Conservation (phyloP, 2,888 invertebrate species). For the Spisula subtruncata region DNA sequence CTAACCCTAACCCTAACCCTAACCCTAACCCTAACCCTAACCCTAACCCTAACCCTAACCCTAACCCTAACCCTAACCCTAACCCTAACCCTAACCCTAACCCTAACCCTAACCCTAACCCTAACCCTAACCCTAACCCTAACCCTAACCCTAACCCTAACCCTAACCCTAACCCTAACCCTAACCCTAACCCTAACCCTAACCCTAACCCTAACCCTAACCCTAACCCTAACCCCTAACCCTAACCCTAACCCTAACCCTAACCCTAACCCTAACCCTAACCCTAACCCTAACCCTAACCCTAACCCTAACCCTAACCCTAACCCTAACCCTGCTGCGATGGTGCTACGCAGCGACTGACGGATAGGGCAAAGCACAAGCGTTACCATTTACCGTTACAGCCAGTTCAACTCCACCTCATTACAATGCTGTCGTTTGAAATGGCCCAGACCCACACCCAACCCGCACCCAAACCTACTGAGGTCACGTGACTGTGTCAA, state of each 20-base stretch:
- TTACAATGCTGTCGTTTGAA: no score
- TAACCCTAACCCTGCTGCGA: conserved; percentile 60
- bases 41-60: conserved; percentile 60
- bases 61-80: conserved; percentile 76
- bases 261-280: conserved; percentile 54
- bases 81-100: conserved; percentile 76
- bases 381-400: no score
- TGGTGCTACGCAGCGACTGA: no score
- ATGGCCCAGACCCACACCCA: no score
- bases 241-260: no score
- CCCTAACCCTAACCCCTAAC: no score
- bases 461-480: no score
- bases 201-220: conserved; percentile 20
- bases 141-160: conserved; percentile 65
- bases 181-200: conserved; percentile 71
- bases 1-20: conserved; percentile 71
- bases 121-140: conserved; percentile 71
- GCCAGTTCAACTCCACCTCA: conserved; percentile 49
- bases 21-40: conserved; percentile 72
- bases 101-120: conserved; percentile 69
- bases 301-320: conserved; percentile 59
- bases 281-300: conserved; percentile 53
- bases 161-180: conserved; percentile 73
- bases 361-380: no score
- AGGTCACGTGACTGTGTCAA: no score